Base-by-base conservation (phyloP, 2,113 vertebrate species). In the Labeo rohita region DNA sequence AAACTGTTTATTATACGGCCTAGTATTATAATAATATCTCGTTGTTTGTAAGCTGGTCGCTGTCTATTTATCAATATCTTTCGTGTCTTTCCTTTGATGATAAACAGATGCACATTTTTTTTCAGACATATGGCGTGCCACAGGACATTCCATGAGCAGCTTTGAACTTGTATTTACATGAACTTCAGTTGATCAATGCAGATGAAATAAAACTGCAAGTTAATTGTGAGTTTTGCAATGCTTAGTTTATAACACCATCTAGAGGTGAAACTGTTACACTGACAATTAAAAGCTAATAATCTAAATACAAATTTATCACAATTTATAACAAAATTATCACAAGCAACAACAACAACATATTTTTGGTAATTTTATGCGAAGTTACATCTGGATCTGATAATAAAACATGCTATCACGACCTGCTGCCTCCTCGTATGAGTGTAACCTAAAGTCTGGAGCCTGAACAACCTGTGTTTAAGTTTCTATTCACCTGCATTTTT, bases 211-310 rank as follows among this genome's bases (percentile, higher is more conserved):
- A 21, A 21, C 56, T 8, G 56, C 18, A 39, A 39, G 23, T 49
- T n/a, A 5, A 18, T 74, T 74, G 18, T 74, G 72, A 8, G 10
- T 78, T 21, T 39, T 18, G 16, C 23, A 12, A n/a, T 43, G 1
- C 23, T 84, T 84, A 74, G 61, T n/a, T 39, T 65, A 80, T 61
- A 89, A 34, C 75, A 50, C 77, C 88, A 89, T 83, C 86, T 45
- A 80, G 66, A 6, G 89, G 65, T 49, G 21, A 13, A 70, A 6
- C 56, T 12, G 49, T 54, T 45, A 47, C 0, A n/a, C 34, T 56
- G 21, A 16, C 36, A 36, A 36, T 36, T 36, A 68, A 68, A 68
- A 68, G 6, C 65, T 36, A 68, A 61, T 61, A n/a, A 21, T 59
- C 54, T 59, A 21, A 59, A 59, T 59, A 21, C n/a, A 21, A 59